phyloP scores from a whole-genome alignment of 2,888 invertebrate genomes.

The Acanthococcus lagerstroemiae region DNA sequence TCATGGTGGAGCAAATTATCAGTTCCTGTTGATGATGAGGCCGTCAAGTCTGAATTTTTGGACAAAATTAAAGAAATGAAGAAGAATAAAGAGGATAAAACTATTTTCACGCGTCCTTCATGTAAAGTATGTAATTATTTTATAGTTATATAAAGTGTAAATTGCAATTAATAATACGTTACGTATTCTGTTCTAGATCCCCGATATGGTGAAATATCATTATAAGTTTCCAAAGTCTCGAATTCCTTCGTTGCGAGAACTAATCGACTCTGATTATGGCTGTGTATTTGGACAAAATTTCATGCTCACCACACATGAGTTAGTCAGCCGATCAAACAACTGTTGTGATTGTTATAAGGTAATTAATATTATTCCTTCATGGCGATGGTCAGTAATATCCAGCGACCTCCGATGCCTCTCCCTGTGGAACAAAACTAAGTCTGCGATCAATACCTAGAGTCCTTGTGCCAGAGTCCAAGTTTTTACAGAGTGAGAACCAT shows the following conservation, averaged over 20 bases:
- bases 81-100: not conserved
- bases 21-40: constrained; percentile 8
- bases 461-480: too few relatives aligned
- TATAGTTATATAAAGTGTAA: too few relatives aligned
- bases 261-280: not conserved
- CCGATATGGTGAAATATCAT: constrained; percentile 24
- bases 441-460: too few relatives aligned
- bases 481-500: too few relatives aligned
- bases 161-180: too few relatives aligned
- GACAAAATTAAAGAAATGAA: not conserved
- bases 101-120: too few relatives aligned
- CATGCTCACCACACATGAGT: not conserved
- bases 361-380: too few relatives aligned
- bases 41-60: constrained; percentile 8
- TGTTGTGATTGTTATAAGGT: not conserved
- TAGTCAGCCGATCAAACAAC: not conserved
- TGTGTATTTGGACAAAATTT: not conserved
- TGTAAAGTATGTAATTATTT: too few relatives aligned
- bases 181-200: too few relatives aligned
- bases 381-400: too few relatives aligned
- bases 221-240: constrained; percentile 2
- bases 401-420: too few relatives aligned
- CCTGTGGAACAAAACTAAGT: too few relatives aligned
- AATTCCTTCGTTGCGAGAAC: not conserved
- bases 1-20: constrained; percentile 11